phyloP scores from a whole-genome alignment of 2,888 invertebrate species.

The Volucella zonaria region DNA sequence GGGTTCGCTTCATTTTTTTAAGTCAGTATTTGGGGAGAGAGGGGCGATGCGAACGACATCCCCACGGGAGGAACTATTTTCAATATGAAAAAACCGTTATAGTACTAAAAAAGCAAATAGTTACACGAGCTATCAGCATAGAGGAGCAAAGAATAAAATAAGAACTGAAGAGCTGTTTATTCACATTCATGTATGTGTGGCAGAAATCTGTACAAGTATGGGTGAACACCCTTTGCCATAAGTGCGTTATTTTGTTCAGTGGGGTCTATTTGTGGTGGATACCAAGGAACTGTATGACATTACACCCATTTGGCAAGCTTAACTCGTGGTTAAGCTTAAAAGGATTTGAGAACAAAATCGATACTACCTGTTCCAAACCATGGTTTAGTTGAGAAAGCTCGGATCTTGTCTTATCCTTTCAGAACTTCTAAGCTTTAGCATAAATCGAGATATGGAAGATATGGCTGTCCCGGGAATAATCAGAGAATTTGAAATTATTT shows the following conservation, averaged over 20 bases:
- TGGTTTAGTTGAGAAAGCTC: no score
- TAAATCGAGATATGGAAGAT: no score
- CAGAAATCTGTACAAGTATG: background rate
- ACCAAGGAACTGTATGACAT: slow-evolving; percentile 15
- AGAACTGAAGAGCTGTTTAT: slow-evolving; percentile 42
- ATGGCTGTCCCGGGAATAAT: no score
- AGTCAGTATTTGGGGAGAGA: slow-evolving; percentile 9
- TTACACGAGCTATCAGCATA: slow-evolving; percentile 16
- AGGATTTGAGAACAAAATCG: no score
- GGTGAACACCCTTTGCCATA: slow-evolving; percentile 14
- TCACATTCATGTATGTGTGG: slow-evolving; percentile 12
- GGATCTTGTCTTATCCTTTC: no score
- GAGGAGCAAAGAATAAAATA: slow-evolving; percentile 6
- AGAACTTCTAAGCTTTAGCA: no score
- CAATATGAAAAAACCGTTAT: slow-evolving; percentile 54
- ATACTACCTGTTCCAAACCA: no score
- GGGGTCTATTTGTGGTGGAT: slow-evolving; percentile 35
- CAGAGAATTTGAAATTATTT: no score
- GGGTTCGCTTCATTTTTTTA: slow-evolving; percentile 56
- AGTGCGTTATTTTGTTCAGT: slow-evolving; percentile 51
- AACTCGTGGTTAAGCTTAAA: no score
- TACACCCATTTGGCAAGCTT: no score
- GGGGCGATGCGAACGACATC: slow-evolving; percentile 17
- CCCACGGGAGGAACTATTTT: slow-evolving; percentile 66
- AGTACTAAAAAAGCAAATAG: slow-evolving; percentile 48